Base-by-base conservation (phyloP, 1,140 invertebrate genomes). In the Lepidurus packardi region DNA sequence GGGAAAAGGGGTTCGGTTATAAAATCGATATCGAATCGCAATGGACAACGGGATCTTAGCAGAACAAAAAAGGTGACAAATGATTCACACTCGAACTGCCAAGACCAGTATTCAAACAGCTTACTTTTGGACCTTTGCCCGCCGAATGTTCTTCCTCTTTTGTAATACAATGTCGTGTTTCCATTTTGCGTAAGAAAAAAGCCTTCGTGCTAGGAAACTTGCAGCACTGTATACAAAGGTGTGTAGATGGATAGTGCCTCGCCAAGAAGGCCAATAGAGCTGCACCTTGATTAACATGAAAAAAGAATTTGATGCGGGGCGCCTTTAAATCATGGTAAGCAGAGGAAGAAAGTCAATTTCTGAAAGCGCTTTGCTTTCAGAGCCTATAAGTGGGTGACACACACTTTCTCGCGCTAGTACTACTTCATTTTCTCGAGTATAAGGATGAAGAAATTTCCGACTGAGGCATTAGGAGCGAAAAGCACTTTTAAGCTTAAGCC, bases 21-120 rank as follows among this genome's bases (percentile, higher is more conserved):
- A 65, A 65, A 65, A 65, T 65, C 53, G 21, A 65, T 65, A 65
- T 65, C 53, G 53, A 65, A 65, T 65, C 53, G 53, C 53, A 9
- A 65, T n/a, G 21, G 53, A 65, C 16, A 65, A 65, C 53, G 53
- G 16, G 34, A 4, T 34, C 34, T 34, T 34, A 34, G 34, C 53
- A 65, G 16, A 65, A 65, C n/a, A n/a, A 16, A 65, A 65, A 9
- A 13, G 53, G 16, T 65, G 53, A 65, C 53, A 65, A 65, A 65
- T 65, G 53, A 65, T 21, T 47, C 45, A 65, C 53, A 65, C 53
- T 65, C 8, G 53, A 13, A 65, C 53, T 65, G 53, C 53, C 16
- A 21, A n/a, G 21, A n/a, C 13, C 6, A 21, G 53, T 65, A 65
- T 65, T 65, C 16, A 21, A 65, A 65, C 53, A 65, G 21, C 53